These are phyloP conservation scores for Anabas testudineus DNA, from an alignment of 2,797 vertebrate species.

Conservation along the genomic window DNA sequence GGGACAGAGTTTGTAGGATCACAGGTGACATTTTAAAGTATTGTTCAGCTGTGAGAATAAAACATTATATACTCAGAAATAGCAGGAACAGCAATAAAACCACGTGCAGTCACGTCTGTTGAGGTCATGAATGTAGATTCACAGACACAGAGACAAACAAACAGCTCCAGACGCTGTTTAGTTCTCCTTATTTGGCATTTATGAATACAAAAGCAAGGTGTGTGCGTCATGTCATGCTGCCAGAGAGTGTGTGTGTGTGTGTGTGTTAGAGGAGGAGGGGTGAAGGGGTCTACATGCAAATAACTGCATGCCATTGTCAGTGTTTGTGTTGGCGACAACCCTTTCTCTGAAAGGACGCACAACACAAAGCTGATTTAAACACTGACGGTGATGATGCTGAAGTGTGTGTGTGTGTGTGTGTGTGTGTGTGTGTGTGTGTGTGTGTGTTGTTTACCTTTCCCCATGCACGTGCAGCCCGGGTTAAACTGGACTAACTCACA, in stretches of 20 bases:
- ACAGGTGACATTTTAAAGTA: background rate
- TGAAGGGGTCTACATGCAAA: slow-evolving; percentile 2
- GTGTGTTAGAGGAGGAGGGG: background rate
- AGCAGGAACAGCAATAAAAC: background rate
- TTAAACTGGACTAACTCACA: slow-evolving; percentile 72
- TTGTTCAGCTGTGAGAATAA: background rate
- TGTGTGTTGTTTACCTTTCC: slow-evolving; percentile 51
- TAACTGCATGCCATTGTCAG: slow-evolving; percentile 25
- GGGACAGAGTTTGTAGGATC: background rate
- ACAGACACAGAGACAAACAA: slow-evolving; percentile 10
- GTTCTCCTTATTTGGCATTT: slow-evolving; percentile 29
- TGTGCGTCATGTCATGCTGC: slow-evolving; percentile 20
- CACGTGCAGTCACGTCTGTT: slow-evolving; percentile 6
- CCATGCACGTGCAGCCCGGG: slow-evolving; percentile 39
- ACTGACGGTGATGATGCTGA: slow-evolving; percentile 25
- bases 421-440: slow-evolving; percentile 23
- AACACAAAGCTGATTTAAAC: slow-evolving; percentile 31
- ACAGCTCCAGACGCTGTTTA: background rate
- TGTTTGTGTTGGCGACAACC: slow-evolving; percentile 11
- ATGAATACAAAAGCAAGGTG: slow-evolving; percentile 2
- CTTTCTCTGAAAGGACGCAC: background rate
- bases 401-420: slow-evolving; percentile 26
- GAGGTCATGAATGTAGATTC: background rate
- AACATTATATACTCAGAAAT: background rate
- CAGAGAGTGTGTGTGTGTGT: slow-evolving; percentile 1